Base-by-base conservation (phyloP, 2,888 invertebrate genomes). In the Bursaphelenchus okinawaensis region DNA sequence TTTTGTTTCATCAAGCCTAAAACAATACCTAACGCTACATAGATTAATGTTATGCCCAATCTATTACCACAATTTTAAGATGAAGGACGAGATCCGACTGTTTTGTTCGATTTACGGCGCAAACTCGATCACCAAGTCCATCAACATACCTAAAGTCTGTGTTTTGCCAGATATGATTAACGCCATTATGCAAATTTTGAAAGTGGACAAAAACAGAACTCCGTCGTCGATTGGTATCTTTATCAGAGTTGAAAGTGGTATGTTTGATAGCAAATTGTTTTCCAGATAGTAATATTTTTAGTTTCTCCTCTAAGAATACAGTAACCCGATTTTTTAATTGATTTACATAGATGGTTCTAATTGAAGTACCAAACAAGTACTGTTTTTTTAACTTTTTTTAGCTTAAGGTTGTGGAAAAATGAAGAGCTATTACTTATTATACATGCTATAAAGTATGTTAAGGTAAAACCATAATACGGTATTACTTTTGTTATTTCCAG, bases 31-130 rank as follows among this genome's bases (percentile, higher is more conserved):
- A n/a, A n/a, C n/a, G n/a, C n/a, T n/a, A n/a, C n/a, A n/a, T n/a
- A 19, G 56, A 26, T 24, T 27, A 28, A 2, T 1, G 1, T 56
- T 4, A 7, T 8, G 8, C 54, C 19, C 20, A 19, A 7, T 54
- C 19, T 19, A 16, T 51, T n/a, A n/a, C n/a, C n/a, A n/a, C 52
- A 20, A 31, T 27, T 12, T 52, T n/a, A 20, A 63, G 52, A 52
- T 26, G 8, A 67, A 68, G 23, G 64, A 70, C 23, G 74, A 75
- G 28, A 51, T 72, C 22, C 31, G 70, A 8, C 67, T 75, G 24
- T 71, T 69, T 40, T 75, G 74, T 60, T 71, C 66, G 27, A 51
- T 72, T 24, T 70, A 74, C 56, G 68, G 70, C 19, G 64, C 52
- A 29, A 72, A 75, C 51, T 61, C 55, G 20, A 69, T 63, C 40